Evolutionary conservation across 2,797 vertebrate genomes (phyloP), one percentile per base, ranked within the genome.

Genomic region (Falco naumanni): DNA sequence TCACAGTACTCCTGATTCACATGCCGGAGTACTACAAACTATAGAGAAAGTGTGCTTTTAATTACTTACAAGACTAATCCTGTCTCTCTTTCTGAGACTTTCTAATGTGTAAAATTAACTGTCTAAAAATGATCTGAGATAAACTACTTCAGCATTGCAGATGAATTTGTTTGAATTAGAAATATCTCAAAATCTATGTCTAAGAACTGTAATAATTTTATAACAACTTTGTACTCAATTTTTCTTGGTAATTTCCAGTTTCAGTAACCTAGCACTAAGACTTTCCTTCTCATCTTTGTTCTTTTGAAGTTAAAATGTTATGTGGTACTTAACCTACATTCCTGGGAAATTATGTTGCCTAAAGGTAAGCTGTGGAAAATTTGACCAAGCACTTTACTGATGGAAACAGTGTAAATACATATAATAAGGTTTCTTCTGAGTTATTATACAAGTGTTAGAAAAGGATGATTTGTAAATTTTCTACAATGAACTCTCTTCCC

Each of bases 1-100:
- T 56, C 16, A 45, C 9, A 21, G 5, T 34, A 60, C 1, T 87
- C 9, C 9, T 0, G 1, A 34, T 37, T 6, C 5, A 56, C 17
- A 15, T n/a, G 10, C 29, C 51, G 7, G 16, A 31, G 9, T 33
- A 34, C 7, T 34, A 45, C 8, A 70, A 45, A 18, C 7, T 39
- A 31, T 37, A 29, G 5, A 65, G 41, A 41, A 61, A 39, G 66
- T 31, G 37, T 8, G 0, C 2, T 69, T 43, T 68, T 18, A 7
- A 26, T 18, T 59, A 91, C 31, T 26, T 76, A 20, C 5, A 50
- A 45, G 7, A 41, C 16, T 37, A 84, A 69, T 19, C 11, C 8
- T 19, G 1, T 57, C 25, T 76, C 15, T 5, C 4, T 76, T 81
- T 72, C 24, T 48, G 16, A 76, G 11, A 53, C 1, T 17, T 80